Conservation (phyloP, 92 coral and sea anemone genomes). For the Ricordea florida region DNA sequence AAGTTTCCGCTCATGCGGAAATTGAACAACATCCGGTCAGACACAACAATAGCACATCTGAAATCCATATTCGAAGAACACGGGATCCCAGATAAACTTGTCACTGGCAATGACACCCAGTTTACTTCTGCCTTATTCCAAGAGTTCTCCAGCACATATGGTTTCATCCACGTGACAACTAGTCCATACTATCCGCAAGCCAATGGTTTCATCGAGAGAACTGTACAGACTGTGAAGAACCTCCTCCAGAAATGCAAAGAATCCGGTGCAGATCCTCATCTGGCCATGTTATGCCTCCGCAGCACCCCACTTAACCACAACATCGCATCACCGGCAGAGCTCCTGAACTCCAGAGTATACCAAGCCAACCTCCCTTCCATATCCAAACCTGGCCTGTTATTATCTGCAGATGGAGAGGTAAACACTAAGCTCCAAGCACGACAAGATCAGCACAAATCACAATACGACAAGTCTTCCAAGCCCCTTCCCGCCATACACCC, state of each 20-base stretch:
- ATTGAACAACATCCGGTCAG: slow-evolving; percentile 47
- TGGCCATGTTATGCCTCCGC: slow-evolving; percentile 76
- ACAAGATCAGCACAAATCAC: slow-evolving; percentile 42
- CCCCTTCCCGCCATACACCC: no score
- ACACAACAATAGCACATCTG: slow-evolving; percentile 45
- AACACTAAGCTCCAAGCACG: slow-evolving; percentile 43
- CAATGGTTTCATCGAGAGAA: slow-evolving; percentile 67
- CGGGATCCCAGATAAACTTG: slow-evolving; percentile 54
- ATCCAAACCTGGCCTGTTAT: slow-evolving; percentile 23
- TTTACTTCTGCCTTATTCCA: slow-evolving; percentile 62
- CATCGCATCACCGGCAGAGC: slow-evolving; percentile 69
- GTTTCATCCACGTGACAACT: slow-evolving; percentile 45
- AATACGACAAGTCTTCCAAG: no score
- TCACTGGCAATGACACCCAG: slow-evolving; percentile 71
- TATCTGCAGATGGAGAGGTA: slow-evolving; percentile 9
- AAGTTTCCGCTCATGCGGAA: slow-evolving; percentile 59
- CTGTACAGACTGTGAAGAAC: slow-evolving; percentile 54
- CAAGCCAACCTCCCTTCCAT: slow-evolving; percentile 70
- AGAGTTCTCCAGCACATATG: slow-evolving; percentile 47
- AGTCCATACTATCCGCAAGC: slow-evolving; percentile 65
- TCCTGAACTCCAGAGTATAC: slow-evolving; percentile 62
- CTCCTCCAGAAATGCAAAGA: slow-evolving; percentile 64
- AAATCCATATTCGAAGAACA: slow-evolving; percentile 72
- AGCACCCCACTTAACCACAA: slow-evolving; percentile 66
- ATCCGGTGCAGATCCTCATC: slow-evolving; percentile 67